Base-by-base conservation (phyloP, 1,140 invertebrate genomes). In the Papilio glaucus region DNA sequence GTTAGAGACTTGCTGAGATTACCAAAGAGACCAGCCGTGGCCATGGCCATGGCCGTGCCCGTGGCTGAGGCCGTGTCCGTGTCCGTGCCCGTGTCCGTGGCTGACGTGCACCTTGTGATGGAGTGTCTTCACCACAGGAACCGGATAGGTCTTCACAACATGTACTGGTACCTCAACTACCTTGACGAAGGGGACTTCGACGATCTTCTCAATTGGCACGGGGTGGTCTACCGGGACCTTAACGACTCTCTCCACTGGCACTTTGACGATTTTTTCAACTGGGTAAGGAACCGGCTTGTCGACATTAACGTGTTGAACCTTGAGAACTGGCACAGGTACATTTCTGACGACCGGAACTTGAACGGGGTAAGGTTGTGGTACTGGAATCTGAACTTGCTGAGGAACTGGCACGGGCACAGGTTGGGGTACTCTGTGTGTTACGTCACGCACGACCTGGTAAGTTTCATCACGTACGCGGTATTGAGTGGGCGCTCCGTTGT, bases 291-390 rank as follows among this genome's bases (percentile, higher is more conserved):
- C 88, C 5, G 89, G 90, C 73, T 83, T 93, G 68, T 94, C 93
- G 7, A 93, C 83, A 62, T 87, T 88, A 7, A 93, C 89, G 18
- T 91, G 86, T 70, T 92, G 89, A 33, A 92, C 90, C 76, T 90
- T 87, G 8, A 93, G 86, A 1, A 93, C 89, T 21, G 92, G 92
- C 0, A 93, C 87, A 7, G 91, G 91, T 0, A 90, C 80, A 26
- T 90, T 91, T 49, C 81, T 89, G 5, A 90, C 83, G 1, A 90
- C 81, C 29, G 93, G 93, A 0, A 94, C 91, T 79, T 91, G 81
- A 0, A 93, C 89, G 5, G 92, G 91, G 82, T 93, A 93, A 8
- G 92, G 93, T 57, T 93, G 92, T 0, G 92, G 89, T 0, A 93
- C 87, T 15, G 90, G 92, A 0, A 94, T 82, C 24, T 85, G 79